Conservation (phyloP, 2,113 vertebrate genomes). For the Tetraodon nigroviridis region DNA sequence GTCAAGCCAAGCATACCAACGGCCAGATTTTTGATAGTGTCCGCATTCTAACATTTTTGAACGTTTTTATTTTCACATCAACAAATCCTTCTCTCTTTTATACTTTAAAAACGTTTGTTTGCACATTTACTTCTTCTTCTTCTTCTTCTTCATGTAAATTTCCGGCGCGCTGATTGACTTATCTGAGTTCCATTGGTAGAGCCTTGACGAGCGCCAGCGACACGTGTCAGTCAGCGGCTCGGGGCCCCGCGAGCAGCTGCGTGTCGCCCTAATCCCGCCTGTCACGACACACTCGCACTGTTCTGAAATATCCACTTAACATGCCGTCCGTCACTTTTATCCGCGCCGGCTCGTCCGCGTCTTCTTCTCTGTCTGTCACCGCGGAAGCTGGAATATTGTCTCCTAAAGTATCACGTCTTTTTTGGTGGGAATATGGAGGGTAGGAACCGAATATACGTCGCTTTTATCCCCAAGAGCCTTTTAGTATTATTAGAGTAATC, state of each 20-base stretch:
- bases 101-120: too few relatives aligned
- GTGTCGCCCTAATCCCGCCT: slow-evolving; percentile 61
- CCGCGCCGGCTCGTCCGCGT: slow-evolving; percentile 37
- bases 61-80: not conserved
- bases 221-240: slow-evolving; percentile 61
- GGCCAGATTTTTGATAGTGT: slow-evolving; percentile 13
- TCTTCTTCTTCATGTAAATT: slow-evolving; percentile 46
- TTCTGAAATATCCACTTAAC: slow-evolving; percentile 64
- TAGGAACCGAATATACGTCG: slow-evolving; percentile 17
- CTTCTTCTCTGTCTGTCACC: slow-evolving; percentile 40
- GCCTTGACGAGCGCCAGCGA: slow-evolving; percentile 43
- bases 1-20: slow-evolving; percentile 15
- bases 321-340: slow-evolving; percentile 63
- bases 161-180: slow-evolving; percentile 62
- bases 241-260: slow-evolving; percentile 46
- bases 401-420: slow-evolving; percentile 34
- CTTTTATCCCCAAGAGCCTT: slow-evolving; percentile 1
- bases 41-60: not conserved
- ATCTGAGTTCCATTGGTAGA: slow-evolving; percentile 53
- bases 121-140: slow-evolving; percentile 2
- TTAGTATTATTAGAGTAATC: slow-evolving; percentile 12
- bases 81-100: too few relatives aligned
- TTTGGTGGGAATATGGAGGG: slow-evolving; percentile 19
- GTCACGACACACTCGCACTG: slow-evolving; percentile 50
- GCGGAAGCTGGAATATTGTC: slow-evolving; percentile 37